Evolutionary conservation across 2,888 invertebrate genomes (phyloP), one percentile per base, ranked within the genome.

Genomic region (Synanthedon vespiformis): DNA sequence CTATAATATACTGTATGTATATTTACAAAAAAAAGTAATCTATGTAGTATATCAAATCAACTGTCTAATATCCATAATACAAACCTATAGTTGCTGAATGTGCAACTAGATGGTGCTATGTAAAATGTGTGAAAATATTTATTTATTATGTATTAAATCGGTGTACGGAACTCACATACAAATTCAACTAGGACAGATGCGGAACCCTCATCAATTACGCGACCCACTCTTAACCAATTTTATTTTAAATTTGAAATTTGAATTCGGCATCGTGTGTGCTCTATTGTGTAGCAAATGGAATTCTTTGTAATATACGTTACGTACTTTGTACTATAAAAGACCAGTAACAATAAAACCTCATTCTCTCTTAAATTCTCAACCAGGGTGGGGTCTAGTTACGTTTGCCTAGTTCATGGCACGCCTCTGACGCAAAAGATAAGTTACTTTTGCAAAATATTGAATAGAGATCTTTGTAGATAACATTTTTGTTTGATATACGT

Each of bases 251-350:
- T 70, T 62, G 61, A 80, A 77, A 74, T 79, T 84, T 77, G 78
- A 84, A 83, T 86, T 86, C 72, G 70, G 79, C 79, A 79, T 80
- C 80, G 80, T 79, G 77, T 84, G 77, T 80, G 80, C 80, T 82
- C 80, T 82, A 84, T 84, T 86, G 84, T 84, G 68, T 74, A 67
- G 77, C 74, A 78, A 85, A 82, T 82, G 76, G 77, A 80, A 82
- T 80, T 79, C 77, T 74, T 74, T 76, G 71, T 65, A 68, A 72
- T 71, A 71, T 48, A 48, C 48, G 48, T 48, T 48, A 22, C 48
- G 48, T 48, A 48, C 22, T 16, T 48, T 48, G 48, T 48, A 18
- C 48, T 12, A 44, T 48, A 48, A 16, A 18, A 44, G 44, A 48
- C 48, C 48, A 48, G 22, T 16, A 48, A 34, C 18, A 48, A 16